phyloP scores from a whole-genome alignment of 2,113 vertebrate species.

The Chloropsis cyanopogon region DNA sequence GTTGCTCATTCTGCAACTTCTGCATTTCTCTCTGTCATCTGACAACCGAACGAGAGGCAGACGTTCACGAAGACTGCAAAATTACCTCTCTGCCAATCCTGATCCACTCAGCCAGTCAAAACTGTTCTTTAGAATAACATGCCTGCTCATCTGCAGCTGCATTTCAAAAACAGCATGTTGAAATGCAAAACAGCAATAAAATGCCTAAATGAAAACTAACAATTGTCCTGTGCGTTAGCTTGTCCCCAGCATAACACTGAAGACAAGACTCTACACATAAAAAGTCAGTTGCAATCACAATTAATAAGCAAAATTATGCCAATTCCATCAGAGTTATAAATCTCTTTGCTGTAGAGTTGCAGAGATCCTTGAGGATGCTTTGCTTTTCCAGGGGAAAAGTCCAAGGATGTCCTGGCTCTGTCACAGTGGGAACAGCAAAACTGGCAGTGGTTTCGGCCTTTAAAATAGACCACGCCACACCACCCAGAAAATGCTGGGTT shows the following conservation, averaged over 20 bases:
- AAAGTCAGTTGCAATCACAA: neutral
- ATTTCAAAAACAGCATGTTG: neutral
- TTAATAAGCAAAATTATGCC: neutral
- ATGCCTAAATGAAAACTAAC: neutral
- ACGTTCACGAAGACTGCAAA: neutral
- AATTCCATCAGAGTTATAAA: neutral
- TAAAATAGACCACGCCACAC: neutral
- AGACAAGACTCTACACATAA: neutral
- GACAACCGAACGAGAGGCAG: neutral
- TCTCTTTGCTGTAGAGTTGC: neutral
- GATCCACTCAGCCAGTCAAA: neutral
- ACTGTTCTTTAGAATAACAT: neutral
- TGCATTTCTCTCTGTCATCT: neutral
- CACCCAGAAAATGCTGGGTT: neutral
- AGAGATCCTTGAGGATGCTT: neutral
- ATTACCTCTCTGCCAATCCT: neutral
- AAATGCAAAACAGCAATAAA: neutral
- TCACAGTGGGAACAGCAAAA: neutral
- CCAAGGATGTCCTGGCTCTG: neutral
- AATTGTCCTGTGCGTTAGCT: neutral
- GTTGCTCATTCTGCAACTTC: conserved; percentile 24
- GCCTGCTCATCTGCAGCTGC: neutral
- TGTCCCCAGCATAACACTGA: neutral
- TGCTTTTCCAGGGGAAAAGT: neutral
- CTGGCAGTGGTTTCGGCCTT: neutral